Conservation (phyloP, 2,888 invertebrate genomes). For the Scaptodrosophila latifasciaeformis region DNA sequence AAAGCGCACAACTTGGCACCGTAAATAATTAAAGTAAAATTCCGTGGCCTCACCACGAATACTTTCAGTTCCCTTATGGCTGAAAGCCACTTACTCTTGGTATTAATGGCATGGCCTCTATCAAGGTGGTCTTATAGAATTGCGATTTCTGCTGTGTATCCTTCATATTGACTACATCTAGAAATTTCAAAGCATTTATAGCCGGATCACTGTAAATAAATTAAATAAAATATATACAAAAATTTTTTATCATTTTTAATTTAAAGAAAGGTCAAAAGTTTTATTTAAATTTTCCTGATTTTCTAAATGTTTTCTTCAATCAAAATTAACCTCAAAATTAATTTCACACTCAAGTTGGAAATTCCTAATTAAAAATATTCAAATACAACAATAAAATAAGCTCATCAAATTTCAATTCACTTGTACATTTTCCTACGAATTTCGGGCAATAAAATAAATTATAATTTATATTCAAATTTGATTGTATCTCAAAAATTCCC, state of each 20-base stretch:
- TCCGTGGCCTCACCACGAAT: constrained; percentile 9
- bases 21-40: constrained; percentile 51
- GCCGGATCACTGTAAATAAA: constrained; percentile 84
- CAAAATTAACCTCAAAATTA: too few species aligned
- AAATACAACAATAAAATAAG: neutral
- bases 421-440: too few species aligned
- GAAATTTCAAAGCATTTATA: constrained; percentile 92
- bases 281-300: too few species aligned
- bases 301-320: too few species aligned
- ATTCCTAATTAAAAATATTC: neutral
- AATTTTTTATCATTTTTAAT: too few species aligned
- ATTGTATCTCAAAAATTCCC: too few species aligned
- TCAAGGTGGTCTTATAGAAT: constrained; percentile 91
- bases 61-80: constrained; percentile 13
- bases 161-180: constrained; percentile 95
- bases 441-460: too few species aligned
- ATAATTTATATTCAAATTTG: too few species aligned
- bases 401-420: too few species aligned
- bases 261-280: too few species aligned
- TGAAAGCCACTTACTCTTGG: constrained; percentile 82
- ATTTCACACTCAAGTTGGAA: too few species aligned
- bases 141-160: constrained; percentile 91
- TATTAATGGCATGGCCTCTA: constrained; percentile 90
- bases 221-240: constrained; percentile 19
- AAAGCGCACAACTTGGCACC: constrained; percentile 49